Percentiles rank a stretch among this genome's conserved stretches.
phyloP scores from a whole-genome alignment of 2,113 vertebrate genomes.

The Brachirus orientalis region DNA sequence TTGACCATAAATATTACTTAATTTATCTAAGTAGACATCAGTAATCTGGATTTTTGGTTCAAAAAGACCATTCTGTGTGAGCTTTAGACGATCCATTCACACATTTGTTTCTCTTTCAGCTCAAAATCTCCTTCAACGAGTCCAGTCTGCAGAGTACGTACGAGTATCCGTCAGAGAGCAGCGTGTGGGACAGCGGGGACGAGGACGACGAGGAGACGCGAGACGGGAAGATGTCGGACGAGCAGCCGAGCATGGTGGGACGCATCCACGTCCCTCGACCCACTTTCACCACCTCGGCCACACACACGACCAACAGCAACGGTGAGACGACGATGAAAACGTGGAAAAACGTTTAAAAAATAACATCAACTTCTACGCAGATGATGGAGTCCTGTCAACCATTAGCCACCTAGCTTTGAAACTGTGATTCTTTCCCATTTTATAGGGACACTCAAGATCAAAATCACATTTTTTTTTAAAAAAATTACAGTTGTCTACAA shows the following conservation, averaged over 20 bases:
- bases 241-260: slow-evolving; percentile 76
- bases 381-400: too few species aligned
- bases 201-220: slow-evolving; percentile 71
- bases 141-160: slow-evolving; percentile 91
- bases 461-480: too few species aligned
- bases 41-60: too few species aligned
- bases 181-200: slow-evolving; percentile 83
- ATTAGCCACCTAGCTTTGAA: too few species aligned
- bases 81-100: neutral
- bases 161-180: slow-evolving; percentile 94
- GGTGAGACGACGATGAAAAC: slow-evolving; percentile 76
- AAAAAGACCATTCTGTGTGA: too few species aligned
- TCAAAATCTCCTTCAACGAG: slow-evolving; percentile 98
- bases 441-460: too few species aligned
- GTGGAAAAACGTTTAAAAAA: neutral
- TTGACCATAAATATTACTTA: too few species aligned
- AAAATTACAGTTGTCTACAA: too few species aligned
- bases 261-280: slow-evolving; percentile 83
- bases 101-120: slow-evolving; percentile 71
- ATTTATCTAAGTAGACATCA: too few species aligned
- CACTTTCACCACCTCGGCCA: slow-evolving; percentile 75
- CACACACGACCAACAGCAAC: slow-evolving; percentile 75
- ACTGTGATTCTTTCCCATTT: too few species aligned
- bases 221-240: slow-evolving; percentile 58
- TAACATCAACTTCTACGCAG: neutral